phyloP scores from a whole-genome alignment of 30 jellyfish, hydroid and myxozoan genomes.

The Morbakka virulenta region DNA sequence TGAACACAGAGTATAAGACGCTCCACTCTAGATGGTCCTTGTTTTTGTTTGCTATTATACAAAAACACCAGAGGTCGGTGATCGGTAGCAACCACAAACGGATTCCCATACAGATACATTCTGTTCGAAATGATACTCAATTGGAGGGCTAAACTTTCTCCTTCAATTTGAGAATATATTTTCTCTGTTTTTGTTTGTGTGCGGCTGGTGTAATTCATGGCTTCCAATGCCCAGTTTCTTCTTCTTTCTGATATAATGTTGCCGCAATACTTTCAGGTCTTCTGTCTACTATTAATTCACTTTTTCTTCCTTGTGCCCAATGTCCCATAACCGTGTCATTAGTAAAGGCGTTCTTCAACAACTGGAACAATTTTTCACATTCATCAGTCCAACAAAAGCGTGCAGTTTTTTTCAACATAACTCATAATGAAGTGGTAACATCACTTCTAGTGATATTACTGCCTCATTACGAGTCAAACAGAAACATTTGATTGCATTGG shows the following conservation, averaged over 20 bases:
- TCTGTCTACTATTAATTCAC: not conserved
- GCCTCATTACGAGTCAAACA: not conserved
- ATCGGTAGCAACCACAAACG: conserved; percentile 17
- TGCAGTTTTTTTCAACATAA: conserved; percentile 20
- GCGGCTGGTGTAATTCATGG: conserved; percentile 11
- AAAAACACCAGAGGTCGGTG: conserved; percentile 34
- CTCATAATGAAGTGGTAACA: conserved; percentile 30
- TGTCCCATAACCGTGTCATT: conserved; percentile 33
- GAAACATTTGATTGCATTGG: conserved; percentile 27
- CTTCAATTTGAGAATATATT: too few relatives aligned
- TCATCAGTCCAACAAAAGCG: conserved; percentile 21
- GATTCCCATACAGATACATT: too few relatives aligned
- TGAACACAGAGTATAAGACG: conserved; percentile 5
- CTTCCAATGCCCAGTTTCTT: conserved; percentile 22
- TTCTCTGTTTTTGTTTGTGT: conserved; percentile 24
- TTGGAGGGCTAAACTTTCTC: too few relatives aligned
- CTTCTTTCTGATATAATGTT: conserved; percentile 26
- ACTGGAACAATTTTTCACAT: too few relatives aligned
- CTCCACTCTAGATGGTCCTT: conserved; percentile 38
- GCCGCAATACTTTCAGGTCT: conserved; percentile 39
- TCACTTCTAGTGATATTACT: conserved; percentile 20
- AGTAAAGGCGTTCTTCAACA: conserved; percentile 5
- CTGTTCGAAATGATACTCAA: too few relatives aligned
- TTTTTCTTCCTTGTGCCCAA: conserved; percentile 25
- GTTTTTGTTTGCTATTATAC: conserved; percentile 9